Conservation (phyloP, 2,888 invertebrate genomes). For the Dorcus hopei region DNA sequence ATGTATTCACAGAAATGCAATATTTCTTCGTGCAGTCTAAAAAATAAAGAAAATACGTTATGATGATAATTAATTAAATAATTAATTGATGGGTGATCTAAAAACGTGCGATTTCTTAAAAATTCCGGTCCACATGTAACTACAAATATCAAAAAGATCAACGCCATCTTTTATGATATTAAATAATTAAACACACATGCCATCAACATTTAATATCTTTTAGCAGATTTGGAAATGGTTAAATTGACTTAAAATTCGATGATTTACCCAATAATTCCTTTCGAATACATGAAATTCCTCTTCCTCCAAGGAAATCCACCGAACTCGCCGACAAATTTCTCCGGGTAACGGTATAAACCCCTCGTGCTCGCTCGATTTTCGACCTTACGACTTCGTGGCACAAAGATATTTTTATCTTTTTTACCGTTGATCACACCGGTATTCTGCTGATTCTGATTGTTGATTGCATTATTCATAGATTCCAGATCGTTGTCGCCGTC, state of each 20-base stretch:
- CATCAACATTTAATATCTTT: no score
- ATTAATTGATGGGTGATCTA: no score
- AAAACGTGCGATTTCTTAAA: slow-evolving; percentile 5
- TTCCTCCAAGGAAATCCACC: slow-evolving; percentile 88
- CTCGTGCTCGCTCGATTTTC: slow-evolving; percentile 91
- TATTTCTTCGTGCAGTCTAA: slow-evolving; percentile 93
- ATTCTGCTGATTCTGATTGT: slow-evolving; percentile 37
- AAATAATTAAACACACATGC: no score
- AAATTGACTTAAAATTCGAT: slow-evolving; percentile 6
- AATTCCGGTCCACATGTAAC: slow-evolving; percentile 18
- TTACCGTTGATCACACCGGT: slow-evolving; percentile 43
- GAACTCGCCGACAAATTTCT: slow-evolving; percentile 78
- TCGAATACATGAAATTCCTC: slow-evolving; percentile 72
- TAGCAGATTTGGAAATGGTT: slow-evolving; percentile 7
- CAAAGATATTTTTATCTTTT: slow-evolving; percentile 42
- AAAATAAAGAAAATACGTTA: slow-evolving; percentile 12
- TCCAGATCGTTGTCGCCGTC: slow-evolving; percentile 43
- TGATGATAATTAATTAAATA: no score
- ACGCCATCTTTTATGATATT: no score
- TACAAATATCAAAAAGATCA: not conserved
- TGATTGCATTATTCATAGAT: slow-evolving; percentile 47
- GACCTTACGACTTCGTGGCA: slow-evolving; percentile 48
- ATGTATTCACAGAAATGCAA: slow-evolving; percentile 95
- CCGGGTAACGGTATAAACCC: slow-evolving; percentile 83
- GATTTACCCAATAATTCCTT: slow-evolving; percentile 81